Evolutionary conservation across 2,113 vertebrate species (phyloP).

Genomic region (Alethe castanea): DNA sequence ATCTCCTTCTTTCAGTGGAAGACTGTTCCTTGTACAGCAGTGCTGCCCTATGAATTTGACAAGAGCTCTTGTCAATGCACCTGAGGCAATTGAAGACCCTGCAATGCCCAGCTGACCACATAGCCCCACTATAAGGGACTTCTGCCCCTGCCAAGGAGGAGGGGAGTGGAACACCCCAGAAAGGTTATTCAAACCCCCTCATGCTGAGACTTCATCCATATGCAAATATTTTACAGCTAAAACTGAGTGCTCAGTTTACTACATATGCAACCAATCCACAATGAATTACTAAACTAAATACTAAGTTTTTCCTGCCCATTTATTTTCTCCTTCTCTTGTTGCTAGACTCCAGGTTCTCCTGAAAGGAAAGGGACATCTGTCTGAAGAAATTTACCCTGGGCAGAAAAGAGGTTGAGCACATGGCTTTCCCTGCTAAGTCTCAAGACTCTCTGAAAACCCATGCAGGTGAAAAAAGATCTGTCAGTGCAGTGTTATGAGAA

Average conservation of each 20-base stretch:
- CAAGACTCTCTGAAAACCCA: slow-evolving; percentile 8
- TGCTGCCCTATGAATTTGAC: neutral
- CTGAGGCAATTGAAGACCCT: neutral
- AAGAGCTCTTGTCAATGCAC: neutral
- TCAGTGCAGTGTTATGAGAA: slow-evolving; percentile 32
- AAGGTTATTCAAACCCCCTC: neutral
- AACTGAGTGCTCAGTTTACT: neutral
- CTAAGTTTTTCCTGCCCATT: slow-evolving; percentile 9
- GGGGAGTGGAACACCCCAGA: neutral
- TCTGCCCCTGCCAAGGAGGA: neutral
- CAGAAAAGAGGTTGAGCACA: slow-evolving; percentile 42
- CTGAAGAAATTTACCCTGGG: slow-evolving; percentile 33
- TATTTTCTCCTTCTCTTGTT: slow-evolving; percentile 23
- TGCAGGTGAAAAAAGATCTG: slow-evolving; percentile 56
- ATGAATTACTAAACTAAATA: neutral
- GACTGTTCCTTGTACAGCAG: neutral
- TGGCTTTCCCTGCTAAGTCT: slow-evolving; percentile 25
- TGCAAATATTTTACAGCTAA: slow-evolving; percentile 11
- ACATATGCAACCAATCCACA: slow-evolving; percentile 1
- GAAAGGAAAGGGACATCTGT: slow-evolving; percentile 23
- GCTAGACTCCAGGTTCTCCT: neutral
- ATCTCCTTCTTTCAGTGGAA: neutral
- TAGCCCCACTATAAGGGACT: neutral
- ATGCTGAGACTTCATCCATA: neutral
- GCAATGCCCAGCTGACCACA: neutral